Base-by-base conservation (phyloP, 2,113 vertebrate species). In the Trogon melanurus region DNA sequence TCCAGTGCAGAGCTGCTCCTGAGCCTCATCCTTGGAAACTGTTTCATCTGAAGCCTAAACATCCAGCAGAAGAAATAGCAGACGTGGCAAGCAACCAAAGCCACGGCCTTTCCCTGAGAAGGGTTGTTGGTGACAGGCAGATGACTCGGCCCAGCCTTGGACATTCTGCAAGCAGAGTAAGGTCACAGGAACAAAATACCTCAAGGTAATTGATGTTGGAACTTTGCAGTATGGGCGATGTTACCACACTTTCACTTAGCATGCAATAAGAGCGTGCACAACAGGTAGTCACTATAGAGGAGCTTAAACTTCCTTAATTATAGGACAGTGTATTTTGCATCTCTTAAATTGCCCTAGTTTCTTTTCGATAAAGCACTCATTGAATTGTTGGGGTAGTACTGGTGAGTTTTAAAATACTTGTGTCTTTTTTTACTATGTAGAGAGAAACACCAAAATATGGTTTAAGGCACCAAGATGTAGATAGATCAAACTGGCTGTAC, bases 301-400 rank as follows among this genome's bases (percentile, higher is more conserved):
- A 87, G 20, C 48, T 78, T 87, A 66, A 73, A 78, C 30, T 79
- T 79, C 62, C 90, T 85, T 85, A 65, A 61, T 82, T 57, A 69
- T 8, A 79, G 0, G 1, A 18, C 26, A 71, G 61, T 44, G 38
- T 16, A 56, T 58, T 86, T 78, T 78, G 56, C 34, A 30, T 73
- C 47, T 53, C 87, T 60, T 65, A 71, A 94, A 58, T 74, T 75
- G 70, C 53, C 53, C 50, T 41, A 27, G 10, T 74, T 84, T 91
- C 32, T 81, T 41, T 34, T 61, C 36, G 23, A 11, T 48, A 81
- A 88, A 82, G 45, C 20, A 29, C 6, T 70, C 53, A 13, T 1
- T 79, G 38, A 79, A 86, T 51, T 56, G 22, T 27, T 79, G 20
- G 32, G 2, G 5, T 20, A 11, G n/a, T 32, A 11, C 14, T 41